These are phyloP conservation scores for Melanerpes formicivorus DNA, from an alignment of 2,113 vertebrate genomes.

Conservation along the genomic window DNA sequence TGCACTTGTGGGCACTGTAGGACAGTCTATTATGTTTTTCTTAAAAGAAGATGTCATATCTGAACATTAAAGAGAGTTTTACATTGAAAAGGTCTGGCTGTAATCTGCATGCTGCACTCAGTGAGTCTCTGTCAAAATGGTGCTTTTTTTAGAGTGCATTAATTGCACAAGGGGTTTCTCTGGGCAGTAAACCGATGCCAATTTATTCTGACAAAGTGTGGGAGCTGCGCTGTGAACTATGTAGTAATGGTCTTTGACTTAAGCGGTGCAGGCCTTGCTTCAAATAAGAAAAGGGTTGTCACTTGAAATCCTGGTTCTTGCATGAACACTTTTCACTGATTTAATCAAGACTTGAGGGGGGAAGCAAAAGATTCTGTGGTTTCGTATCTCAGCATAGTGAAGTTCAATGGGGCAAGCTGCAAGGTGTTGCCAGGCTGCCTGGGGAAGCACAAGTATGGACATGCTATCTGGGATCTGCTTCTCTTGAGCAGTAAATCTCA, in stretches of 20 bases:
- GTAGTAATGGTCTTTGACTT: background rate
- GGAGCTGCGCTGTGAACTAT: background rate
- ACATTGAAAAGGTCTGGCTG: background rate
- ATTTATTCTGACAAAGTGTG: background rate
- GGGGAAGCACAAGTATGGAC: background rate
- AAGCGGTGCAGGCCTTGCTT: background rate
- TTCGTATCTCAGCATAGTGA: background rate
- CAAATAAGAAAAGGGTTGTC: background rate
- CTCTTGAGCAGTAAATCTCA: background rate
- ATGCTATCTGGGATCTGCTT: background rate
- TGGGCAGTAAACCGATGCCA: background rate
- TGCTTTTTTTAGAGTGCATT: background rate
- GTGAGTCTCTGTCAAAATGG: background rate
- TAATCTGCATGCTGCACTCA: accelerated
- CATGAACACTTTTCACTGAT: background rate
- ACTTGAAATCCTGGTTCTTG: background rate
- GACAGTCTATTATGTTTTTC: background rate
- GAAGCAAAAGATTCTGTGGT: background rate
- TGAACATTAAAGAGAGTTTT: background rate
- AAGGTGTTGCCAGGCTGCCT: background rate
- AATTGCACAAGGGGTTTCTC: background rate
- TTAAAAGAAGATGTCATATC: background rate
- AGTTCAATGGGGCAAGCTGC: background rate
- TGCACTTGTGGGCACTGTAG: background rate
- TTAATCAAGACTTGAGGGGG: background rate